Percentiles rank a stretch among this genome's conserved stretches.
Conservation (phyloP, 2,797 vertebrate species). For the Anguilla obscura region DNA sequence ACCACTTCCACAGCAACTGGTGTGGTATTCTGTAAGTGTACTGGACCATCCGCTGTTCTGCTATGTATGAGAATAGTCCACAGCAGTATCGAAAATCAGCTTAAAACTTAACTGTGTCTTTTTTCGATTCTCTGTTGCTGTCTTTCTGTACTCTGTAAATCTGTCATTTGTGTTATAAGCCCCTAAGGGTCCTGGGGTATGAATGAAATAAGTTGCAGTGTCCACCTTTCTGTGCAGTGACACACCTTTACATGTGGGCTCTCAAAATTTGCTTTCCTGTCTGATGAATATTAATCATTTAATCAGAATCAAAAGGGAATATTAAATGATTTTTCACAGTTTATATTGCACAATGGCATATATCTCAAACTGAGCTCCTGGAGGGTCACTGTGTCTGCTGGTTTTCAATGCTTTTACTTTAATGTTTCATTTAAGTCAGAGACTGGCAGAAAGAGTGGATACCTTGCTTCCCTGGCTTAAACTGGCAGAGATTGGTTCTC, state of each 20-base stretch:
- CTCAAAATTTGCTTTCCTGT: not conserved
- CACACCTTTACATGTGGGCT: not conserved
- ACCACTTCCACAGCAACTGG: not conserved
- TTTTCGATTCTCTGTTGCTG: not conserved
- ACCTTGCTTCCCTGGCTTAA: too few relatives aligned
- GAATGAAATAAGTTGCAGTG: not conserved
- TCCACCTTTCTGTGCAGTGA: not conserved
- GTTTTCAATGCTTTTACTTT: too few relatives aligned
- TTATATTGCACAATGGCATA: too few relatives aligned
- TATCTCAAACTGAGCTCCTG: too few relatives aligned
- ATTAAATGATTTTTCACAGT: too few relatives aligned
- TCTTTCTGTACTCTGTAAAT: not conserved
- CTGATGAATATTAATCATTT: not conserved
- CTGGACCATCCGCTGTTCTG: not conserved
- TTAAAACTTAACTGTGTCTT: not conserved
- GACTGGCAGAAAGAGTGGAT: too few relatives aligned
- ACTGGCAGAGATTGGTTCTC: too few relatives aligned
- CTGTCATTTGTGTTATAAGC: not conserved
- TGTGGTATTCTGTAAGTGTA: not conserved
- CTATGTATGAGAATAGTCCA: not conserved
- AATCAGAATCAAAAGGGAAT: not conserved
- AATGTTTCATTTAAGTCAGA: too few relatives aligned
- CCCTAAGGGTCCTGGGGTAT: not conserved
- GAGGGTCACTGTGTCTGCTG: too few relatives aligned
- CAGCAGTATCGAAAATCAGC: not conserved